phyloP scores from a whole-genome alignment of 1,140 invertebrate genomes.

The Listronotus oregonensis region DNA sequence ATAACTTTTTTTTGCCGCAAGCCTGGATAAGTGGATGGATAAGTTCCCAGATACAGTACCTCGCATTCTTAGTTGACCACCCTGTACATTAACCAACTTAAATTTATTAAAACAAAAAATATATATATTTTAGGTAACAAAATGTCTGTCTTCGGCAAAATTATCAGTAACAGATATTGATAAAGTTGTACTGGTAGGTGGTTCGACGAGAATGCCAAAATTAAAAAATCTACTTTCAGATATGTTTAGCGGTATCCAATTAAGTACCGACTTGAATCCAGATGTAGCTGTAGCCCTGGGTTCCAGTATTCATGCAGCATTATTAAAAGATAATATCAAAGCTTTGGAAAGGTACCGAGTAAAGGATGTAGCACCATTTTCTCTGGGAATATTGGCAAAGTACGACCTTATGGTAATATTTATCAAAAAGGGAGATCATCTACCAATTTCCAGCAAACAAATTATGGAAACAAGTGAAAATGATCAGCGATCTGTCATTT shows the following conservation, averaged over 20 bases:
- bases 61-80: too few relatives aligned
- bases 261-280: conserved; percentile 26
- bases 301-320: conserved; percentile 34
- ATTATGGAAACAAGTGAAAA: conserved; percentile 6
- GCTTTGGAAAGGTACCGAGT: conserved; percentile 1
- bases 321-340: conserved; percentile 10
- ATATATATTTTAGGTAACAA: conserved; percentile 24
- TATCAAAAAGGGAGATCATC: conserved; percentile 16
- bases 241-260: conserved; percentile 9
- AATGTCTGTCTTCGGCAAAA: conserved; percentile 27
- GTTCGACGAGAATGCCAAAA: conserved; percentile 29
- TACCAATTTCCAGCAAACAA: not conserved
- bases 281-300: conserved; percentile 39
- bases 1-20: too few relatives aligned
- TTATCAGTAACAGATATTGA: conserved; percentile 11
- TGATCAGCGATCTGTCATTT: conserved; percentile 6
- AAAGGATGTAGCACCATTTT: conserved; percentile 17
- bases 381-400: conserved; percentile 8
- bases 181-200: conserved; percentile 25
- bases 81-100: not conserved
- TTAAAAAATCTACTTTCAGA: conserved; percentile 5
- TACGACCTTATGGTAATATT: conserved; percentile 14
- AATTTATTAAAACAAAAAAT: not conserved
- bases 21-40: too few relatives aligned
- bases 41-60: too few relatives aligned